Evolutionary conservation across 2,797 vertebrate genomes (phyloP).

Genomic region (Otus scops): DNA sequence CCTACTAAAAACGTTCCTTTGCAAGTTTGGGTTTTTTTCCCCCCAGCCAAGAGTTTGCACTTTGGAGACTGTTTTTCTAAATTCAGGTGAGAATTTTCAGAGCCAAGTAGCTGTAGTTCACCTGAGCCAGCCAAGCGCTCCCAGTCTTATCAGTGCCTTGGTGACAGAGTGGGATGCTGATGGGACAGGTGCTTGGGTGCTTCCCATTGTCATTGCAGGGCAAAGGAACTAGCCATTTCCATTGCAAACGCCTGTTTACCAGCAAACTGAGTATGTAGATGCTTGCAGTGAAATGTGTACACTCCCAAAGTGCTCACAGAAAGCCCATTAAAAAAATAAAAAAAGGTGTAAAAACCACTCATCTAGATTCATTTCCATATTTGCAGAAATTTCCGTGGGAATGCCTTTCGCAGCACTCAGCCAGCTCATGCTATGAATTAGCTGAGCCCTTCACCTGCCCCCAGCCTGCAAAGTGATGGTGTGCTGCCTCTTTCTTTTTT

Average conservation of each 20-base stretch:
- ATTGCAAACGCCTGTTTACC: background rate
- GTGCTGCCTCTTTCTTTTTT: background rate
- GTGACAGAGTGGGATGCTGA: background rate
- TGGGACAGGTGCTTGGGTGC: background rate
- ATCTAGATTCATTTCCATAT: background rate
- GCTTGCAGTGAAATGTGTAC: fast-evolving
- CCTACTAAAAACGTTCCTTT: background rate
- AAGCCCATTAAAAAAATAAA: background rate
- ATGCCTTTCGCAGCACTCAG: background rate
- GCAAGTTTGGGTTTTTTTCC: background rate
- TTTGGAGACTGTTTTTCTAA: background rate
- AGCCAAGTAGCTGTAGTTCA: background rate
- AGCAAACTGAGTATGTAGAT: background rate
- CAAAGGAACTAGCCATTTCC: background rate
- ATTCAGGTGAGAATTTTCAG: background rate
- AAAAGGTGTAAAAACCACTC: background rate
- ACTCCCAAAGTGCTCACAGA: background rate
- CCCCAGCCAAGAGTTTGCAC: background rate
- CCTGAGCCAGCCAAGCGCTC: background rate
- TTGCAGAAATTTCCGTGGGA: background rate
- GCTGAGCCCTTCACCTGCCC: background rate
- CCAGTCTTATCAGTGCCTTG: background rate
- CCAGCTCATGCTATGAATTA: background rate
- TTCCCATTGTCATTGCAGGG: background rate
- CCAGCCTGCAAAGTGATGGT: background rate